Conservation (phyloP, 2,888 invertebrate genomes). For the Crocallis elinguaria region DNA sequence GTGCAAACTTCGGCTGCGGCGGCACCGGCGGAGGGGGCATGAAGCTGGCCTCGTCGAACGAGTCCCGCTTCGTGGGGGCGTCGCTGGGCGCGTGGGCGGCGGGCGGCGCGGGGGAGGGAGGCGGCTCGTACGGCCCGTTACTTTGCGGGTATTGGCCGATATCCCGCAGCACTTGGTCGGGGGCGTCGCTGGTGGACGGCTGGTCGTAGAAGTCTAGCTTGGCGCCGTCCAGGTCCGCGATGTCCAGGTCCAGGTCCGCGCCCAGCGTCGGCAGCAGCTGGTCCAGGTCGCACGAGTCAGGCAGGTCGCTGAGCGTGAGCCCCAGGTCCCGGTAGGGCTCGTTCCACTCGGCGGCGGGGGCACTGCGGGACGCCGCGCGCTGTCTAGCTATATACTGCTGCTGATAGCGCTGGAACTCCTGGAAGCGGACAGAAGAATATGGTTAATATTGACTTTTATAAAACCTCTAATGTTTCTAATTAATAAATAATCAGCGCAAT, state of each 20-base stretch:
- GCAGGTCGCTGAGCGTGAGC: slow-evolving; percentile 70
- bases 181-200: slow-evolving; percentile 51
- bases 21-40: slow-evolving; percentile 73
- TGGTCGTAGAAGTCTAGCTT: slow-evolving; percentile 73
- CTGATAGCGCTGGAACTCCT: slow-evolving; percentile 87
- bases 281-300: slow-evolving; percentile 85
- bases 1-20: slow-evolving; percentile 53
- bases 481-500: too few species aligned
- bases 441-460: background rate
- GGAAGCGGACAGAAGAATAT: slow-evolving; percentile 38
- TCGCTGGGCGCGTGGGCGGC: slow-evolving; percentile 33
- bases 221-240: slow-evolving; percentile 69
- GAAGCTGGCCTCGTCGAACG: slow-evolving; percentile 55
- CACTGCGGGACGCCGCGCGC: slow-evolving; percentile 71
- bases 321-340: slow-evolving; percentile 77
- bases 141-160: slow-evolving; percentile 53
- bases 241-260: slow-evolving; percentile 84
- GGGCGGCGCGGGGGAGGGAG: slow-evolving; percentile 33
- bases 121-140: slow-evolving; percentile 59
- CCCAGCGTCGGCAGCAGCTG: slow-evolving; percentile 86
- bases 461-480: background rate
- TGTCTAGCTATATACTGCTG: slow-evolving; percentile 87
- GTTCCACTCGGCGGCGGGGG: slow-evolving; percentile 75
- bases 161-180: slow-evolving; percentile 58
- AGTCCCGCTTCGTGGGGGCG: slow-evolving; percentile 46